Conservation (phyloP, 2,888 invertebrate genomes). For the Pyrrhosoma nymphula region DNA sequence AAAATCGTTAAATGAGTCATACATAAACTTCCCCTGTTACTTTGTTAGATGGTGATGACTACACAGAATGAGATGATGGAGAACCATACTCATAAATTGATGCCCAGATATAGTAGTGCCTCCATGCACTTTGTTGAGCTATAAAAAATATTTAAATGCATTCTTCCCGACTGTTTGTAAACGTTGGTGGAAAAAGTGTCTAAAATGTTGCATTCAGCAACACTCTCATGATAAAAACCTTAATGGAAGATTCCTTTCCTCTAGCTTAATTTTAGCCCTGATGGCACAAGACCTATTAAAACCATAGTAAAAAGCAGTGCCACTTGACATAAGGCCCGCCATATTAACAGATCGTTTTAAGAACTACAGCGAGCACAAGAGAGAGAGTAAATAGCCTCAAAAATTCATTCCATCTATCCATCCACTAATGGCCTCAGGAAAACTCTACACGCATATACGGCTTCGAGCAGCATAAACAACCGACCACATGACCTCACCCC, state of each 20-base stretch:
- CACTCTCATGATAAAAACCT: background rate
- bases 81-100: too few species aligned
- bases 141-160: too few species aligned
- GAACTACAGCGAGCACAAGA: background rate
- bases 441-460: background rate
- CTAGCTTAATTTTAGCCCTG: background rate
- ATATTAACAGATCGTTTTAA: conserved; percentile 46
- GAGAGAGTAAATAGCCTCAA: background rate
- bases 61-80: too few species aligned
- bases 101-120: too few species aligned
- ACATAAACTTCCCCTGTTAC: too few species aligned
- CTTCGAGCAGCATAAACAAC: conserved; percentile 26
- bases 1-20: too few species aligned
- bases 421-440: background rate
- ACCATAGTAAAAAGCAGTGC: background rate
- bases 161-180: too few species aligned
- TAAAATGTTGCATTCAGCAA: background rate
- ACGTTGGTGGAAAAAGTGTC: too few species aligned
- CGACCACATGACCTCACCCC: conserved; percentile 39
- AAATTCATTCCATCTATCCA: background rate
- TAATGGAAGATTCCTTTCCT: background rate
- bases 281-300: background rate
- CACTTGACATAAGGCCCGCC: background rate
- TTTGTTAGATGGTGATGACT: too few species aligned
- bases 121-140: too few species aligned